Evolutionary conservation across 1,140 invertebrate species (phyloP), one percentile per base, ranked within the genome.

Genomic region (Trachelipus rathkii): DNA sequence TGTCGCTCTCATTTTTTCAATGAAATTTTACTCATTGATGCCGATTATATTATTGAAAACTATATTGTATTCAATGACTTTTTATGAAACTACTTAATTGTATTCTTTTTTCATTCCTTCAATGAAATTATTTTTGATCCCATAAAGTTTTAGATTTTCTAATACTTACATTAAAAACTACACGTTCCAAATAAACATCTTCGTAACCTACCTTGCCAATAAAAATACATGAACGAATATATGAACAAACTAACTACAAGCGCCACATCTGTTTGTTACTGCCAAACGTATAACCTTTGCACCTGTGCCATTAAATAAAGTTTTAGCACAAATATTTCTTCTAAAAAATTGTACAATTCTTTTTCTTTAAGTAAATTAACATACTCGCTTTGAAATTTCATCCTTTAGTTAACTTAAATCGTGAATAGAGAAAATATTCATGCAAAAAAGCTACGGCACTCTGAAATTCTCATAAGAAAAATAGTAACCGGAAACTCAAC

Each of bases 191-290:
- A 60, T 19, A 60, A 33, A 6, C 33, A 33, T 33, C 50, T 19
- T 60, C 19, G 50, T 60, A 60, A 60, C 50, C 50, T 60, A 60
- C 1, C 19, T 19, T 60, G 50, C 33, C 33, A 33, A 33, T 33
- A 33, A 33, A 33, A 33, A 60, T 19, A 15, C 19, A 60, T 60
- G 1, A 60, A 60, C 50, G 50, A 60, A 15, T 19, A 60, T 13
- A 60, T 8, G 19, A 60, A 60, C 50, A 19, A 13, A 60, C 50
- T 13, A 60, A 1, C 50, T 15, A 60, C 50, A 19, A 60, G 8
- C 50, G 50, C 11, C 50, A 60, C 50, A 60, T 19, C 50, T 60
- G 50, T 60, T 60, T 60, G 50, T 60, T 60, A 60, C 50, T 60
- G 50, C 50, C 50, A 60, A 60, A 60, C 50, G 50, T 60, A 60